Evolutionary conservation across 2,888 invertebrate genomes (phyloP).

Genomic region (Axea sp.): DNA sequence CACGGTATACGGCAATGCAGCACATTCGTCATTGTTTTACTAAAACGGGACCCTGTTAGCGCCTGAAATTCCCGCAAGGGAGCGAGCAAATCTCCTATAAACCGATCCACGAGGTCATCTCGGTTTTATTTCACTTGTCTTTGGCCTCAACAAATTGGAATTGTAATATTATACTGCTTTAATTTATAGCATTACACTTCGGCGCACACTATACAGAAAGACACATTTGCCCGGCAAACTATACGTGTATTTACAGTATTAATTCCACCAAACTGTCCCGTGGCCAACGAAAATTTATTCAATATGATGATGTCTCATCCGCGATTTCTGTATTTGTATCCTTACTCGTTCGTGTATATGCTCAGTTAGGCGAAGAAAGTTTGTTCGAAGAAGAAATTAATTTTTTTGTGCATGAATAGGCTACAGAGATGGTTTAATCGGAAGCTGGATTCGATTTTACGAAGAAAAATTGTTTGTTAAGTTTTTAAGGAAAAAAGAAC

Average conservation of each 20-base stretch:
- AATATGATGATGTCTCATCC: conserved; percentile 19
- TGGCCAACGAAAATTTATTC: conserved; percentile 15
- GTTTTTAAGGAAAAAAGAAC: too few species aligned
- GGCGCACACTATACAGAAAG: conserved; percentile 9
- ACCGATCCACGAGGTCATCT: conserved; percentile 35
- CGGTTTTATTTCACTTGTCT: conserved; percentile 32
- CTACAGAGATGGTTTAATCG: too few species aligned
- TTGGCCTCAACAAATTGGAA: conserved; percentile 25
- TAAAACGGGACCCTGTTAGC: conserved; percentile 31
- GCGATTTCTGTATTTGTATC: background rate
- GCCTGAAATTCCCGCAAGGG: conserved; percentile 51
- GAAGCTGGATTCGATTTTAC: too few species aligned
- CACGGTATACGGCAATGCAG: conserved; percentile 39
- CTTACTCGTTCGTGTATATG: conserved; percentile 4
- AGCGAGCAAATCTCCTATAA: conserved; percentile 39
- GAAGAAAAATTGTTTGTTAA: too few species aligned
- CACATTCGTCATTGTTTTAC: conserved; percentile 61
- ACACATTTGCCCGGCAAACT: conserved; percentile 22
- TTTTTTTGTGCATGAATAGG: too few species aligned
- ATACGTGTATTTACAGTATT: conserved; percentile 8
- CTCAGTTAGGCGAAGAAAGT: conserved; percentile 3
- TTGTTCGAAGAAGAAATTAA: conserved; percentile 21
- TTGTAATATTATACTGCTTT: conserved; percentile 13
- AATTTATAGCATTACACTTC: conserved; percentile 24
- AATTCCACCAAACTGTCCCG: conserved; percentile 16